Percentiles rank a stretch among this genome's conserved stretches.
phyloP scores from a whole-genome alignment of 2,888 invertebrate species.

The Dicycla oo region DNA sequence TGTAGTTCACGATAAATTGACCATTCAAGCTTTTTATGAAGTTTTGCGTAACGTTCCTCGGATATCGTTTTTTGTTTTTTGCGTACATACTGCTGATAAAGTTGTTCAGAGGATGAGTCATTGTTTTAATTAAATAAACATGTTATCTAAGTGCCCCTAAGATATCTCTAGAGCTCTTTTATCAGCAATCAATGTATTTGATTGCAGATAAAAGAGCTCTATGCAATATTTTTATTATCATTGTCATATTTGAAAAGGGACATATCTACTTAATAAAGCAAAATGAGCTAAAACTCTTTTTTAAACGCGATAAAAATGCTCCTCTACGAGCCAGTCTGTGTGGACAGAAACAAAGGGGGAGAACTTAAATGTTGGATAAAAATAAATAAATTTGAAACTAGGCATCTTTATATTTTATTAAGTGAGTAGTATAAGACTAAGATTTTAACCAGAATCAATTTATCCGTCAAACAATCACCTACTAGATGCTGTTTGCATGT shows the following conservation, averaged over 20 bases:
- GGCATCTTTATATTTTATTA: background rate
- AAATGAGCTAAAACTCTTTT: no score
- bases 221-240: background rate
- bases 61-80: no score
- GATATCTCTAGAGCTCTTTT: no score
- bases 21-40: background rate
- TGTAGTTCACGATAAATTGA: background rate
- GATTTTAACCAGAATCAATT: background rate
- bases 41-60: background rate
- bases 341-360: no score
- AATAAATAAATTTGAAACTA: background rate
- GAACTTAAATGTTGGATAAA: no score
- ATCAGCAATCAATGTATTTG: no score
- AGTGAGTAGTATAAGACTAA: background rate
- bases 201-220: background rate
- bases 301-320: no score
- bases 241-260: background rate
- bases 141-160: background rate
- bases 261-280: background rate
- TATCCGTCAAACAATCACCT: background rate
- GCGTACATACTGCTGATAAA: background rate
- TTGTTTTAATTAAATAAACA: slow-evolving; percentile 48
- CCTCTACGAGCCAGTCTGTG: no score
- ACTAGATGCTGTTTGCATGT: background rate
- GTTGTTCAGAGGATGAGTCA: slow-evolving; percentile 58